Percentiles rank a stretch among this genome's conserved stretches.
Evolutionary conservation across 2,888 invertebrate genomes (phyloP).

Genomic region (Lumbricus terrestris): DNA sequence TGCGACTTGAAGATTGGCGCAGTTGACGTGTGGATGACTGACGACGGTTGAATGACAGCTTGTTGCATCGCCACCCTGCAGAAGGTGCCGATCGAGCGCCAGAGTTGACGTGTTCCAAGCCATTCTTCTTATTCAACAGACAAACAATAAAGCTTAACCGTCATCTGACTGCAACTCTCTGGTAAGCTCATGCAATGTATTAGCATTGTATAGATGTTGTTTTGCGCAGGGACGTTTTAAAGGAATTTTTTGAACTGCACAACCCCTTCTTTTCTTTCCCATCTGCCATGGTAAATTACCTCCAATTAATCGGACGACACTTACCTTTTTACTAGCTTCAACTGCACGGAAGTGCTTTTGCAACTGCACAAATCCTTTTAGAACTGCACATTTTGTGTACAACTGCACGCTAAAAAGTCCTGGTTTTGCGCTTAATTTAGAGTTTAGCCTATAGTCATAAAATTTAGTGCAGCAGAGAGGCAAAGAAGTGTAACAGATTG

Average conservation of each 20-base stretch:
- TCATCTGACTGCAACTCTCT: neutral
- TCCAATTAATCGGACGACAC: too few relatives aligned
- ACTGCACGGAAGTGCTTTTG: too few relatives aligned
- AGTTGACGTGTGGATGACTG: neutral
- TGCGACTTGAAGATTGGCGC: neutral
- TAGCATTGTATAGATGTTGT: neutral
- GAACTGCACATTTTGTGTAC: too few relatives aligned
- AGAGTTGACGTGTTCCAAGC: neutral
- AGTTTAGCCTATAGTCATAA: too few relatives aligned
- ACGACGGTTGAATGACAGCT: neutral
- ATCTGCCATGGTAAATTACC: too few relatives aligned
- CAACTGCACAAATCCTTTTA: too few relatives aligned
- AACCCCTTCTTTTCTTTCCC: too few relatives aligned
- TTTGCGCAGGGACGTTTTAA: too few relatives aligned
- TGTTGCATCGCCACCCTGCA: neutral
- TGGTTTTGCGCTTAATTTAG: neutral
- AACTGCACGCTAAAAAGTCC: too few relatives aligned
- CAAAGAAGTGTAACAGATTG: too few relatives aligned
- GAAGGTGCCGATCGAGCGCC: neutral
- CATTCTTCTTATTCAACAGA: neutral
- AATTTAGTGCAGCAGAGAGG: neutral
- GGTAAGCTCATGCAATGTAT: neutral
- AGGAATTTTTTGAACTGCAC: too few relatives aligned
- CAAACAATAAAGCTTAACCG: neutral
- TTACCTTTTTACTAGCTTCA: too few relatives aligned